These are phyloP conservation scores for Aurelia aurita DNA, from an alignment of 30 jellyfish, hydroid and myxozoan genomes.

Conservation along the genomic window DNA sequence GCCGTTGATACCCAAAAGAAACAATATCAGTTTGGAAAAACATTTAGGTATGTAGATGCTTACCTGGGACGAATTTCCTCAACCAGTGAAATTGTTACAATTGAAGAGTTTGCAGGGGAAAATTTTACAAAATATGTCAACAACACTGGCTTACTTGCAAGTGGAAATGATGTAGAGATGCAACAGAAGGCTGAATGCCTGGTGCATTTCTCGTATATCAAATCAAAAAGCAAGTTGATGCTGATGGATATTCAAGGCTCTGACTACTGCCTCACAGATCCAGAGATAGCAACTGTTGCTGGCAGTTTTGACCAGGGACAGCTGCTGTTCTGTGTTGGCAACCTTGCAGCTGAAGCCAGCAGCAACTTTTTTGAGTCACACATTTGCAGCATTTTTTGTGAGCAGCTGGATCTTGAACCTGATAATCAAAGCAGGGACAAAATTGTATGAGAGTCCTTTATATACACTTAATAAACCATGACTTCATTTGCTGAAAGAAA, in stretches of 20 bases:
- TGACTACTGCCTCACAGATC: slow-evolving; percentile 27
- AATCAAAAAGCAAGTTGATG: slow-evolving; percentile 12
- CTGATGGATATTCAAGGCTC: slow-evolving; percentile 37
- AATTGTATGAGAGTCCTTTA: no score
- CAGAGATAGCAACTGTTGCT: slow-evolving; percentile 30
- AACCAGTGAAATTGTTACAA: slow-evolving; percentile 15
- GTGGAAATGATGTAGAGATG: slow-evolving; percentile 2
- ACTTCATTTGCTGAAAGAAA: no score
- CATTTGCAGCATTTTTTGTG: slow-evolving; percentile 4
- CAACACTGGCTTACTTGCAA: slow-evolving; percentile 11
- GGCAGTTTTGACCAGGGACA: slow-evolving; percentile 28
- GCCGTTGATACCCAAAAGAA: not conserved
- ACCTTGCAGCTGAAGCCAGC: slow-evolving; percentile 2
- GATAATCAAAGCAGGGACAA: not conserved
- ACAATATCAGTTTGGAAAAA: slow-evolving; percentile 6
- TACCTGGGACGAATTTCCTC: not conserved
- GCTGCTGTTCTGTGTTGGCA: slow-evolving; percentile 46
- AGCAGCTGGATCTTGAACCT: not conserved
- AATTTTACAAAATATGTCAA: slow-evolving; percentile 12
- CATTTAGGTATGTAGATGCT: slow-evolving; percentile 6
- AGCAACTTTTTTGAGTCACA: slow-evolving; percentile 15
- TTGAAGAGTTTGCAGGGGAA: slow-evolving; percentile 47
- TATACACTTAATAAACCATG: no score
- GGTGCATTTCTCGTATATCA: slow-evolving; percentile 19
- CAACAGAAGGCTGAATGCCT: slow-evolving; percentile 42